Evolutionary conservation across 2,797 vertebrate species (phyloP), one percentile per base, ranked within the genome.

Genomic region (Heterohyrax brucei): DNA sequence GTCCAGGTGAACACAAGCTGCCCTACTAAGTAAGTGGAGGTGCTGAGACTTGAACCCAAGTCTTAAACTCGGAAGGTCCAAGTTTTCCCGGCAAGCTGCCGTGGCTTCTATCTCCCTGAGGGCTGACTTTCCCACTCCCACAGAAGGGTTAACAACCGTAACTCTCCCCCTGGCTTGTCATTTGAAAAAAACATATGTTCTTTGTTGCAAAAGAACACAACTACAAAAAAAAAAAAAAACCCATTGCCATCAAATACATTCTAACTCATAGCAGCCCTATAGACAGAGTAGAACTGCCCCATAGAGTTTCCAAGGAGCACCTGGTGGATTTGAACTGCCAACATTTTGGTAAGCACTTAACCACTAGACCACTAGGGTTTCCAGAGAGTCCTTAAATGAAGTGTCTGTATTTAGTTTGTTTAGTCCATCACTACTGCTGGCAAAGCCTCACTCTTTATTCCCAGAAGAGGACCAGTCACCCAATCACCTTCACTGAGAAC

Each of bases 141-240:
- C 1, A 10, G 10, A 4, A 33, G 28, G 12, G 21, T 7, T 22
- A n/a, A 10, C 0, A 28, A 19, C 13, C 3, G 1, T 4, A 33
- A 24, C 19, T 75, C 68, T 46, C 19, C 19, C 68, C 73, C 13
- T 19, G 56, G 68, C 68, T 77, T 7, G 16, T 7, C 24, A 9
- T 33, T n/a, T 22, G 61, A 39, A 10, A 39, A 19, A 39, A 21
- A 53, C 4, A n/a, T 14, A 26, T 10, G 16, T 12, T 44, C 1
- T 14, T 18, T n/a, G 68, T 70, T 6, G 1, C 16, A 19, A 16
- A 70, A 33, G 68, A 70, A n/a, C 28, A 68, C 59, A 3, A 39
- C 39, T 39, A 39, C 39, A 2, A 39, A 39, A 39, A 39, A 39
- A 39, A 7, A 30, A 72, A 44, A 62, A n/a, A 75, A 2, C 39